These are phyloP conservation scores for Allobates femoralis DNA, from an alignment of 2,797 vertebrate genomes.

Conservation along the genomic window DNA sequence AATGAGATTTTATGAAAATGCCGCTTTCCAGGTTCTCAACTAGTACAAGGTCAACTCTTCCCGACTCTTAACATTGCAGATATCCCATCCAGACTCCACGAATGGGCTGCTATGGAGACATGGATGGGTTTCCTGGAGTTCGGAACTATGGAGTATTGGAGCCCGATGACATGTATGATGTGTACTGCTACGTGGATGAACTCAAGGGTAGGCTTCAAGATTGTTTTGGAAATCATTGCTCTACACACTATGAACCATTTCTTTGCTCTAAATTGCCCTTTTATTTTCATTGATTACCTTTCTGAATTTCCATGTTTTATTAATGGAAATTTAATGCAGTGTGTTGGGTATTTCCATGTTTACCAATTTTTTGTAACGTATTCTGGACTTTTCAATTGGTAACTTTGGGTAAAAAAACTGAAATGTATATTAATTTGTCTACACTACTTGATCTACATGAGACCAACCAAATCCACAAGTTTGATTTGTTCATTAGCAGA, in stretches of 20 bases:
- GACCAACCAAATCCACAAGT: not conserved
- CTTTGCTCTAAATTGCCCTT: not conserved
- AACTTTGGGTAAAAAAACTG: not conserved
- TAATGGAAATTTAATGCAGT: not conserved
- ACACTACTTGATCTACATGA: not conserved
- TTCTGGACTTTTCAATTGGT: not conserved
- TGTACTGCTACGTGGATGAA: constrained; percentile 92
- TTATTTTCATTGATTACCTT: not conserved
- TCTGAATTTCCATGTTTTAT: not conserved
- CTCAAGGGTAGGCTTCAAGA: constrained; percentile 79
- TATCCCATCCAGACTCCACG: constrained; percentile 92
- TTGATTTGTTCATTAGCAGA: not conserved
- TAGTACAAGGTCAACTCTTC: not conserved
- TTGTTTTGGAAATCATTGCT: not conserved
- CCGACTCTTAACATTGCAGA: constrained; percentile 70
- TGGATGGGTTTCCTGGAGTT: constrained; percentile 89
- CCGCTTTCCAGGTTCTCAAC: too few species aligned
- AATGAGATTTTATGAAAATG: constrained; percentile 38
- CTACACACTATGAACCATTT: not conserved
- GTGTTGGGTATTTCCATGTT: not conserved
- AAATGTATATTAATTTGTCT: not conserved
- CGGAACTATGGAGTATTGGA: constrained; percentile 89
- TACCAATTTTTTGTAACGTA: not conserved
- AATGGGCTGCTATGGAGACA: constrained; percentile 92
- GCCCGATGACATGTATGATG: constrained; percentile 86